Percentiles rank a stretch among this genome's conserved stretches.
Conservation (phyloP, 2,113 vertebrate genomes). For the Pachycephala philippinensis region DNA sequence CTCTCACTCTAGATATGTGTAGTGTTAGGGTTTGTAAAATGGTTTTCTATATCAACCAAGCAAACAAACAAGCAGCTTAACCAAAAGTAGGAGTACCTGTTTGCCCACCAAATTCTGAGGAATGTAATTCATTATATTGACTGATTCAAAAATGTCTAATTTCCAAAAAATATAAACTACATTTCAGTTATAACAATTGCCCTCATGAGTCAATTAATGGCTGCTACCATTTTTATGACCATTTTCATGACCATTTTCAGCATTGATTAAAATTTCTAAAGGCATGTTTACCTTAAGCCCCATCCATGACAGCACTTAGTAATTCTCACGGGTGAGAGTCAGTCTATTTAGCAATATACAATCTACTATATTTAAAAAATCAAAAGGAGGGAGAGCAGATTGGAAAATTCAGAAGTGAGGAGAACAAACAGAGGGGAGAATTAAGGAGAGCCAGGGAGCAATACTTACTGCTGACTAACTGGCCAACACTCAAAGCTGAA, state of each 20-base stretch:
- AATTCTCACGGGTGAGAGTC: neutral
- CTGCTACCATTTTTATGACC: neutral
- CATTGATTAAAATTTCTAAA: neutral
- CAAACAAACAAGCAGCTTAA: neutral
- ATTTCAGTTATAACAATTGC: neutral
- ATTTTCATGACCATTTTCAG: neutral
- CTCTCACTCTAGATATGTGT: neutral
- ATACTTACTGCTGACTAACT: conserved; percentile 99
- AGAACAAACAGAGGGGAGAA: neutral
- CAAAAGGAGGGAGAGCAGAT: neutral
- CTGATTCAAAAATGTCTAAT: neutral
- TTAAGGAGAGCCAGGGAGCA: conserved; percentile 49
- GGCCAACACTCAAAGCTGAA: conserved; percentile 96
- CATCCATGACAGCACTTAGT: neutral
- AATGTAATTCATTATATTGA: neutral
- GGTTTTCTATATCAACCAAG: neutral
- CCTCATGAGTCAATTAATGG: neutral
- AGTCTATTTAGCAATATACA: neutral
- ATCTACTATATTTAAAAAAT: neutral
- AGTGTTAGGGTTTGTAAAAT: neutral
- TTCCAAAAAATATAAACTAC: neutral
- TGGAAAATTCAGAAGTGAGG: conserved; percentile 7
- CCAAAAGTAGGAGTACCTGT: neutral
- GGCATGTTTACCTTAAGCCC: neutral
- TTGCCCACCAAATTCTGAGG: neutral